Base-by-base conservation (phyloP, 2,888 invertebrate species). In the Papilio demoleus region DNA sequence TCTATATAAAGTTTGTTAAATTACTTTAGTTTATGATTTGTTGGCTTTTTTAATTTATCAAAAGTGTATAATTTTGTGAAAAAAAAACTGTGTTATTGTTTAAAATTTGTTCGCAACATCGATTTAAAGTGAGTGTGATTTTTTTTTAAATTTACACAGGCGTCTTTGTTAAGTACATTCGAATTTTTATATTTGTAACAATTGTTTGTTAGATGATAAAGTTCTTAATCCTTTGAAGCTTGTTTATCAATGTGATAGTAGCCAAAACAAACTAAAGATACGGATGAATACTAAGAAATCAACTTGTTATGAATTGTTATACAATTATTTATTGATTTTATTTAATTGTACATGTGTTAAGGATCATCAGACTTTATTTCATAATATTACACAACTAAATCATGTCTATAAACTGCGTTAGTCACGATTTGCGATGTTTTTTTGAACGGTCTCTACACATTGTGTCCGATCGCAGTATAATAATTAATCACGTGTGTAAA, bases 191-290 rank as follows among this genome's bases (percentile, higher is more conserved):
- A n/a, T 60, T 60, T 2, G 24, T 60, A 22, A n/a, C 9, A 40
- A 1, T 1, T 17, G 14, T n/a, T 0, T 8, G 31, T 31, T 1
- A n/a, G 31, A 31, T 4, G 3, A 53, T 53, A 53, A 31, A 17
- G 53, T 1, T 31, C 8, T 17, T 27, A 56, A 56, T 56, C 53
- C 31, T 12, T 9, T 50, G 50, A 24, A 14, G 24, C 17, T 8
- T 22, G 34, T 59, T 61, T 67, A 67, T 67, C 67, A 42, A 36
- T 17, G 40, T 56, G 67, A 67, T 67, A 61, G 38, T 50, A 36
- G 67, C 22, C 67, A 67, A 61, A 67, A 67, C 67, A 67, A 61
- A 67, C 67, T 42, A 47, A 11, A 34, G 45, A 66, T 60, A 66
- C n/a, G 1, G n/a, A 53, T 56, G 50, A 42, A 19, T 58, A 34